Base-by-base conservation (phyloP, 2,113 vertebrate species). In the Urocolius indicus region DNA sequence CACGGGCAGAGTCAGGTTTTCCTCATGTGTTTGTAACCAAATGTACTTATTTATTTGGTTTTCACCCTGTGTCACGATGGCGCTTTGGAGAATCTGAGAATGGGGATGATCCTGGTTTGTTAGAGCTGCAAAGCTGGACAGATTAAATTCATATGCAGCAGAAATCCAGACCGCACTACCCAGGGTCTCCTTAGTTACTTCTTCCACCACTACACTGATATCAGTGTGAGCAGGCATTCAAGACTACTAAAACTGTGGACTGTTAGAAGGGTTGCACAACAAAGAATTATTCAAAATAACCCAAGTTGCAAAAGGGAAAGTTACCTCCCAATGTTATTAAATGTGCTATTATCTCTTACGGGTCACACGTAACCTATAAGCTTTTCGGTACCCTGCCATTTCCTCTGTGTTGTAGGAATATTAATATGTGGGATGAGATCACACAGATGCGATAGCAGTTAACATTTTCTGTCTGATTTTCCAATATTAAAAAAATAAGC, bases 181-280 rank as follows among this genome's bases (percentile, higher is more conserved):
- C 0, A 0, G 71, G 79, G 2, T 1, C 29, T 69, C 41, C 0
- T 0, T 20, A 78, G n/a, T n/a, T 23, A 54, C 19, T 63, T 84
- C 10, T 78, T 58, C 45, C 30, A 46, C 29, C 38, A 30, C 20
- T 16, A 51, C 36, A 65, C 3, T 24, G 59, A 14, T 29, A 73
- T 30, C 66, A 16, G 30, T 1, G 2, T 29, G 32, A 68, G 17
- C 24, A 27, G 30, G 34, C 26, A 24, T n/a, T 57, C 54, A 16
- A 14, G 46, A 20, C 15, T n/a, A 43, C 67, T 0, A 62, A n/a
- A 57, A 32, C 45, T 23, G 11, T 10, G 45, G 30, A 36, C 22
- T 72, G 22, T 13, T 45, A 71, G 58, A 72, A 82, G 41, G 17
- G 34, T 55, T 9, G 48, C 27, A 74, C 59, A 62, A 43, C 34